Base-by-base conservation (phyloP, 2,888 invertebrate genomes). In the Omphaloscelis lunosa region DNA sequence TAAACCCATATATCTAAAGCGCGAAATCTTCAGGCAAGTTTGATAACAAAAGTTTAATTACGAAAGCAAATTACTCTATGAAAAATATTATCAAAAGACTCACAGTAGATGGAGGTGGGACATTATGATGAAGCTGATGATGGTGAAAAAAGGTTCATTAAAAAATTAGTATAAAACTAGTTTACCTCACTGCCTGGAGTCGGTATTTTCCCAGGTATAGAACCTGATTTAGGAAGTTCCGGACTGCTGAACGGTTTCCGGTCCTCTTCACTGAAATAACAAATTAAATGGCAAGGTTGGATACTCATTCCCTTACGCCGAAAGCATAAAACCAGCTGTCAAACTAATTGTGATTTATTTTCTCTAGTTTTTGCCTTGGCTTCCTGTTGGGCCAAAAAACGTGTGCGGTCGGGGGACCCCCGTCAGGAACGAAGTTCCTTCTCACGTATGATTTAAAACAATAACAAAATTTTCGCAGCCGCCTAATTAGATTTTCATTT, bases 241-340 rank as follows among this genome's bases (percentile, higher is more conserved):
- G 96, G 96, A 91, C 95, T 96, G 87, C 95, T 94, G 85, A 96
- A 96, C 1, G 95, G 94, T 86, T 96, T 96, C 27, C 95, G 88
- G 8, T 96, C 96, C 67, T 93, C 94, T 72, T 94, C 95, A 78
- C 96, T 95, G 89, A 45, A 83, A 86, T 23, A 77, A 70, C 53
- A 7, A 51, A 59, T 20, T 1, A 29, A n/a, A 61, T 17, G 15
- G 17, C n/a, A 39, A 29, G 15, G 4, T 72, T 45, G 6, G 7
- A 5, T 51, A 9, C 51, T 3, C 8, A 23, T 51, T 8, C 20
- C 20, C 20, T 9, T 51, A 45, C 45, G 5, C 45, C 15, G 12
- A 15, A 45, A 45, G 45, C 12, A 45, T 45, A 45, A 15, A 45
- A 15, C 45, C 15, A 45, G 5, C 15, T 45, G 45, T 41, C 41